Base-by-base conservation (phyloP, 2,113 vertebrate species). In the Geothlypis trichas region DNA sequence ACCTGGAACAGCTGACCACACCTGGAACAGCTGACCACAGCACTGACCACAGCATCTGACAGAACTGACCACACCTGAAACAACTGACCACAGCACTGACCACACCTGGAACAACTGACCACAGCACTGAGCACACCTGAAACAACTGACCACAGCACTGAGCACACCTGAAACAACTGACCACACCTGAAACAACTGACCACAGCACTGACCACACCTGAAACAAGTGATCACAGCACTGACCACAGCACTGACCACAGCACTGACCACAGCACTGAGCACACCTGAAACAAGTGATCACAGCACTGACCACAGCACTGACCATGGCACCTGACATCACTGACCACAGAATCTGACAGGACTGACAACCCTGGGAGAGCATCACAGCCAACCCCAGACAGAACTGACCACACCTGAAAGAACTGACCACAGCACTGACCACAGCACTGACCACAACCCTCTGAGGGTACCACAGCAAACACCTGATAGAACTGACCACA, bases 401-500 rank as follows among this genome's bases (percentile, higher is more conserved):
- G 49, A 63, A 51, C 5, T 62, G 76, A 54, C 47, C 47, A 52
- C 20, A 15, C 18, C 33, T 44, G 49, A 7, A 0, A 49, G 5
- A 4, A 27, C 13, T 51, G 49, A 51, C 8, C 49, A 19, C 2
- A 39, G 5, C 0, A 47, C 11, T 75, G 55, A 76, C 44, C 57
- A 14, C 13, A 51, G 15, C 8, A 49, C 47, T 13, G 1, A 20
- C 52, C 30, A 37, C 37, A 37, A 10, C 37, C 18, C 16, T n/a
- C n/a, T n/a, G n/a, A n/a, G n/a, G n/a, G n/a, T n/a, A n/a, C n/a
- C n/a, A n/a, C n/a, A n/a, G n/a, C n/a, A n/a, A n/a, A n/a, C 52
- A 19, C 13, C 17, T 3, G 74, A 30, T 3, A 23, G 7, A 0
- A 54, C 11, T 31, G 52, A 54, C 11, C 47, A 47, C 47, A 47